Conservation (phyloP, 2,888 invertebrate genomes). For the Sclerodermus sp. region DNA sequence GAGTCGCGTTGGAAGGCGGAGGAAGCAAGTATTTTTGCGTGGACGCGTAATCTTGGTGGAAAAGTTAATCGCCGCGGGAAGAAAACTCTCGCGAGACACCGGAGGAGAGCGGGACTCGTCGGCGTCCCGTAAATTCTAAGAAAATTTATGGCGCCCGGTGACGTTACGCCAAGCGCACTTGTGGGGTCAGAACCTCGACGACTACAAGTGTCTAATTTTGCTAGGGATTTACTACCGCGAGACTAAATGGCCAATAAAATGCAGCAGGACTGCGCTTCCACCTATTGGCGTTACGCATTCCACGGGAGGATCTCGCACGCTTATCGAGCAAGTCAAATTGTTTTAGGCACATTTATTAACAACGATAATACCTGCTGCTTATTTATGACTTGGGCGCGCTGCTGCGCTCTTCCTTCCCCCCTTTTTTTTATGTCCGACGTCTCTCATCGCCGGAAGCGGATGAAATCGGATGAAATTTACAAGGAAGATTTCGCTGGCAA, state of each 20-base stretch:
- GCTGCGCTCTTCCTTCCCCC: no score
- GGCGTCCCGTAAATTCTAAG: constrained; percentile 32
- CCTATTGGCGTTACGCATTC: neutral
- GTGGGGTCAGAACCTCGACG: constrained; percentile 18
- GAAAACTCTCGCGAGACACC: constrained; percentile 17
- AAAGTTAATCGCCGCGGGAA: constrained; percentile 13
- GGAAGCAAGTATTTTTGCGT: no score
- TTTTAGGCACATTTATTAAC: no score
- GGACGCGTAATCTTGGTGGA: no score
- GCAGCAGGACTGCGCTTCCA: neutral
- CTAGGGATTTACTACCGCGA: constrained; percentile 25
- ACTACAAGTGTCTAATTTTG: constrained; percentile 26
- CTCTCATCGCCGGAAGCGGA: no score
- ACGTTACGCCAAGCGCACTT: constrained; percentile 19
- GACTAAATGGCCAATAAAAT: constrained; percentile 25
- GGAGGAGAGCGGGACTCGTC: constrained; percentile 13
- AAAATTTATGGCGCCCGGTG: constrained; percentile 32
- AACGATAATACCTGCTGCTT: no score
- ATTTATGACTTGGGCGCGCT: neutral
- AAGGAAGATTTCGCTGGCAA: no score
- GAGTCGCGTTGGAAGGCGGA: no score
- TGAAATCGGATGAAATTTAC: no score
- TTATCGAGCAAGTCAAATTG: no score
- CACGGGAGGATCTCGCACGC: no score
- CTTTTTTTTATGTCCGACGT: no score